Evolutionary conservation across 1,140 invertebrate genomes (phyloP).

Genomic region (Drosophila repletoides): DNA sequence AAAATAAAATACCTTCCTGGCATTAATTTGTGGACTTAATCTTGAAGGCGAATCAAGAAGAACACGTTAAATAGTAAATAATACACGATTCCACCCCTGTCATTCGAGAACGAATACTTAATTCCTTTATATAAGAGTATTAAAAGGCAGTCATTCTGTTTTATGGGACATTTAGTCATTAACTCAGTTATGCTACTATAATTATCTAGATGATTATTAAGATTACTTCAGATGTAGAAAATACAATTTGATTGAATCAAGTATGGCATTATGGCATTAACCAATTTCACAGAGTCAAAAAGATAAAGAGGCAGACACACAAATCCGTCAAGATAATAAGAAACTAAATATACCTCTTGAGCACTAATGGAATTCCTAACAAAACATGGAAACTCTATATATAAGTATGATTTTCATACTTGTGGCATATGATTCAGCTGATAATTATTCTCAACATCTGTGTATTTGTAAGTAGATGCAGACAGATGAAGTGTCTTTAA

Average conservation of each 20-base stretch:
- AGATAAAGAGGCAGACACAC: not conserved
- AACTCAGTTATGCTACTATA: conserved; percentile 5
- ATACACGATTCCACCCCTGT: conserved; percentile 30
- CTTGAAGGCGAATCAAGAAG: conserved; percentile 43
- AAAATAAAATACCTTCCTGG: conserved; percentile 29
- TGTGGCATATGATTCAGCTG: no score
- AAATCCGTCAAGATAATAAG: not conserved
- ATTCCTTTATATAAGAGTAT: no score
- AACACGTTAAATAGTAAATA: conserved; percentile 64
- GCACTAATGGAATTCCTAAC: no score
- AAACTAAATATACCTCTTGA: no score
- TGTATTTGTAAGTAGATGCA: no score
- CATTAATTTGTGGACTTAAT: conserved; percentile 52
- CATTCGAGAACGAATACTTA: not conserved
- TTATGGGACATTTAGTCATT: conserved; percentile 16
- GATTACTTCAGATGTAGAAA: conserved; percentile 28
- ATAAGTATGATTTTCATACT: no score
- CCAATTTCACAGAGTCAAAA: not conserved
- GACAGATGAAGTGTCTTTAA: no score
- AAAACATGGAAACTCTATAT: no score
- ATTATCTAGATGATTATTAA: conserved; percentile 54
- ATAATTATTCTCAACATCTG: no score
- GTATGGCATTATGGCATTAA: conserved; percentile 41
- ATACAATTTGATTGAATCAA: conserved; percentile 59
- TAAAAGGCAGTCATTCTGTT: not conserved